Conservation (phyloP, 2,113 vertebrate genomes). For the Ondatra zibethicus region DNA sequence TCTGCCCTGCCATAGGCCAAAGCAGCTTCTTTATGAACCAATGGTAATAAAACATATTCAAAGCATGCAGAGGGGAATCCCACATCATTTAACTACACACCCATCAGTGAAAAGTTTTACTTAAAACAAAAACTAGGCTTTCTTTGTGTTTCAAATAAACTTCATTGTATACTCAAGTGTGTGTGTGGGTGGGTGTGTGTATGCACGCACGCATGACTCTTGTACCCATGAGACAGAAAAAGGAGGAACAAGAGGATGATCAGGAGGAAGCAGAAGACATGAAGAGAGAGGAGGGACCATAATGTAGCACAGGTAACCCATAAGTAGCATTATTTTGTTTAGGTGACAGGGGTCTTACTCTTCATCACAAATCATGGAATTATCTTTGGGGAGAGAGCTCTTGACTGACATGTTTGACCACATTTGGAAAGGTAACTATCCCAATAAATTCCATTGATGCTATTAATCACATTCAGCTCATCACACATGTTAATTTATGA, state of each 20-base stretch:
- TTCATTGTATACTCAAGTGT: background rate
- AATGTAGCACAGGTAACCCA: background rate
- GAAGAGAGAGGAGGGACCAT: background rate
- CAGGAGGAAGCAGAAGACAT: background rate
- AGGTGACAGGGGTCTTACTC: background rate
- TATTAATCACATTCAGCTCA: background rate
- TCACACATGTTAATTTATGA: background rate
- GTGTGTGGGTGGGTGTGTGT: background rate
- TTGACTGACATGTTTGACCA: background rate
- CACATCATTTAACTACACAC: no score
- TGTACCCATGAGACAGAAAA: background rate
- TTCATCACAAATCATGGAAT: slow-evolving; percentile 3
- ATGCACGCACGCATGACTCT: background rate
- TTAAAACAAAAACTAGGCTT: background rate
- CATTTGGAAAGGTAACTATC: background rate
- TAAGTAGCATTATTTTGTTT: background rate
- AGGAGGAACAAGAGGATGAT: no score
- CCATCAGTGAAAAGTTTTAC: background rate
- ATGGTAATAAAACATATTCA: no score
- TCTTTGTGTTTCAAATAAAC: background rate
- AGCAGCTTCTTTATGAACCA: no score
- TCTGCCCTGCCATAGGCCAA: no score
- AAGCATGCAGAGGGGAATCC: no score
- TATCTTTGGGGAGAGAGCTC: background rate
- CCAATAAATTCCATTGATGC: background rate